These are phyloP conservation scores for Isurus oxyrinchus DNA, from an alignment of 2,113 vertebrate species.

Conservation along the genomic window DNA sequence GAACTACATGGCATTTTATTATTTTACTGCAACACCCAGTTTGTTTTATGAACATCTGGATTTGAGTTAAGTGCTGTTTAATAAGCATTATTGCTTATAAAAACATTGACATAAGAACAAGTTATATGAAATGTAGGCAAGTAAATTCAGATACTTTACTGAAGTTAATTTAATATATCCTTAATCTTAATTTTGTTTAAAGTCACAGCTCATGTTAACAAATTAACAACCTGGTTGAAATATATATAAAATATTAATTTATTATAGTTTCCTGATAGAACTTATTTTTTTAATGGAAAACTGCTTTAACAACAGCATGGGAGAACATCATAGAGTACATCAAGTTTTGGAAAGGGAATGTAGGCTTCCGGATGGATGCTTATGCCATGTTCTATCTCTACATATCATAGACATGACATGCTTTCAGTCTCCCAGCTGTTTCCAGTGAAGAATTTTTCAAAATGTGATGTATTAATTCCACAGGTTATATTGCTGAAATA, in stretches of 20 bases:
- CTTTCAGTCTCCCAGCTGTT: neutral
- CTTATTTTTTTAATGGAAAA: neutral
- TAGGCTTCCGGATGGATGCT: neutral
- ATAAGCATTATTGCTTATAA: neutral
- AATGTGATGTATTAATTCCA: neutral
- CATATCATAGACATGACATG: neutral
- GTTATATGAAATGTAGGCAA: neutral
- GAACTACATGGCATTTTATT: neutral
- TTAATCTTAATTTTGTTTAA: neutral
- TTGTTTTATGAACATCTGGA: neutral
- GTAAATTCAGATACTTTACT: neutral
- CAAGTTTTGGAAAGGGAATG: neutral
- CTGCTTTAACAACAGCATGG: neutral
- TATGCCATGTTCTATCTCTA: neutral
- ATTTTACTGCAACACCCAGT: neutral
- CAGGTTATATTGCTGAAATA: neutral
- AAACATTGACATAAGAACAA: neutral
- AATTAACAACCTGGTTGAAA: neutral
- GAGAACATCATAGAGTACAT: neutral
- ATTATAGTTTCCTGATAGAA: neutral
- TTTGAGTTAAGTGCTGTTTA: neutral
- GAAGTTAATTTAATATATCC: neutral
- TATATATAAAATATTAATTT: neutral
- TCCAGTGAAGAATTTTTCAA: neutral
- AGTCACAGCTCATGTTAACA: neutral